Conservation (phyloP, 2,797 vertebrate genomes). For the Poliocrania exsul region DNA sequence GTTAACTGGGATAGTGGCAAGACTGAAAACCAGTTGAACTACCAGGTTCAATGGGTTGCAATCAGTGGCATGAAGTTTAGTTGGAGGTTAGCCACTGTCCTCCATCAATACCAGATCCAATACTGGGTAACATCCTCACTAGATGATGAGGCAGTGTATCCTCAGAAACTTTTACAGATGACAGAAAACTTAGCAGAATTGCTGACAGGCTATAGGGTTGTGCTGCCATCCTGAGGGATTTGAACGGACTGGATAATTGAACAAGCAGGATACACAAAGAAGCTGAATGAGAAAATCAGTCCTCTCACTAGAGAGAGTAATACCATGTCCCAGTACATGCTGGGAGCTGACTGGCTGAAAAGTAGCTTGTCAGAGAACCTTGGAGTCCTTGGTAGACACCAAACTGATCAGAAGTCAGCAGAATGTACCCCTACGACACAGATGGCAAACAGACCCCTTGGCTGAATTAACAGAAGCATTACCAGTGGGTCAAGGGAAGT, state of each 20-base stretch:
- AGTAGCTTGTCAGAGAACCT: not conserved
- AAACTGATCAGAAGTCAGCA: not conserved
- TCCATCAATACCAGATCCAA: not conserved
- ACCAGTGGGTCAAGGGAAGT: not conserved
- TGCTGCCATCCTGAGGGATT: not conserved
- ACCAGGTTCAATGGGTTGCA: not conserved
- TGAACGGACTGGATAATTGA: not conserved
- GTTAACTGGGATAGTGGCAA: fast-evolving
- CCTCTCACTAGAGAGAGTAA: not conserved
- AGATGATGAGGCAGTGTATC: not conserved
- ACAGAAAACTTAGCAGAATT: not conserved
- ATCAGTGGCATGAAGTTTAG: not conserved
- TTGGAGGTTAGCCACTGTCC: not conserved
- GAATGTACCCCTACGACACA: not conserved
- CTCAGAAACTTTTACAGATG: not conserved
- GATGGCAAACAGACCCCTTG: not conserved
- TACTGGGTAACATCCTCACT: not conserved
- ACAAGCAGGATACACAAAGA: not conserved
- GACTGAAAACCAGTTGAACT: not conserved
- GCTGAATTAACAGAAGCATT: not conserved
- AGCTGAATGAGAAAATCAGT: not conserved
- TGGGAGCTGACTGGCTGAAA: not conserved
- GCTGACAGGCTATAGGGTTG: not conserved
- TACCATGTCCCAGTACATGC: not conserved
- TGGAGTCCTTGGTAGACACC: not conserved